Evolutionary conservation across 2,113 vertebrate genomes (phyloP), one percentile per base, ranked within the genome.

Genomic region (Ovis aries): DNA sequence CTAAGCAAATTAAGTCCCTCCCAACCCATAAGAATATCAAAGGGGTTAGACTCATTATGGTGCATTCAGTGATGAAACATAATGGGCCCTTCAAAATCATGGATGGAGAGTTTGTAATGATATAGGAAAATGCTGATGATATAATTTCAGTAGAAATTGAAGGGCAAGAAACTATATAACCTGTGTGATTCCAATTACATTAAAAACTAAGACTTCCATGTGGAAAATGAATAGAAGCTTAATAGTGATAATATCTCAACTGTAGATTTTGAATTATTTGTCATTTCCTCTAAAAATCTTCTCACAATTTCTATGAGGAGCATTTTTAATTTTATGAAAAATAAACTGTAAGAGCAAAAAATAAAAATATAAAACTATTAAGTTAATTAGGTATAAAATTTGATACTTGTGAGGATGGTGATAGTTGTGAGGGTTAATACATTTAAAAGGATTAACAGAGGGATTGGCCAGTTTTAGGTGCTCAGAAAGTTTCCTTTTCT

Each of bases 141-240:
- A 90, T 88, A 82, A 97, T 97, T 97, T 97, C 88, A 91, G 85
- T 85, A 91, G 95, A 97, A 97, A 95, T 74, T 74, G 81, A 97
- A 97, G 94, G 94, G 36, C 50, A 96, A 94, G 82, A 96, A 97
- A 96, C 88, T 53, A 6, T 7, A 60, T 97, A 96, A 91, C 91
- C 78, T 14, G 11, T 90, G 74, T 97, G 89, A 94, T 97, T 97
- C 60, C 86, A 96, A 64, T 97, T 98, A 89, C 71, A 89, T 93
- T 94, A 91, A 94, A 97, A 93, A 97, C n/a, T 4, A 80, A 97
- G 88, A 52, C 82, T 93, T 83, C 36, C 14, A 83, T 25, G 1
- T 74, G 67, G 90, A 91, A 97, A 96, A 97, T 95, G 82, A 94
- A 71, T 88, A 95, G 45, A 92, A 88, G 40, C 7, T 84, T 91